Conservation (phyloP, 2,888 invertebrate species). For the Drosophila sordidula region DNA sequence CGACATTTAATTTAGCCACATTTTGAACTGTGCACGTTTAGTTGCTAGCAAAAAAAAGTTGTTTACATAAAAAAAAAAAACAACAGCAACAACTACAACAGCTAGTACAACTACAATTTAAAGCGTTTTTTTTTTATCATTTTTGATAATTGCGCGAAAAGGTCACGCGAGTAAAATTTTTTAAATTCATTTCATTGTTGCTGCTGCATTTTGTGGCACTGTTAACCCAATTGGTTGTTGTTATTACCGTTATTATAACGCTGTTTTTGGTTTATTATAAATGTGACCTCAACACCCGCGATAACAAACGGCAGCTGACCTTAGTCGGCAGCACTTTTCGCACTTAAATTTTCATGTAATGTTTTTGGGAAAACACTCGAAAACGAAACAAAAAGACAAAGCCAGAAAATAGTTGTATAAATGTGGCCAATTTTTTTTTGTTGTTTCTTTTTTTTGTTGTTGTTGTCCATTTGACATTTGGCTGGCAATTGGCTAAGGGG, state of each 20-base stretch:
- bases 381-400: slow-evolving; percentile 31
- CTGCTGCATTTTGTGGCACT: slow-evolving; percentile 47
- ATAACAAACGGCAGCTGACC: slow-evolving; percentile 52
- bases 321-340: slow-evolving; percentile 51
- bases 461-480: slow-evolving; percentile 66
- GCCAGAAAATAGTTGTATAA: slow-evolving; percentile 26
- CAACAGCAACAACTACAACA: slow-evolving; percentile 14
- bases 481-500: slow-evolving; percentile 68
- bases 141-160: slow-evolving; percentile 74
- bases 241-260: slow-evolving; percentile 43
- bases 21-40: slow-evolving; percentile 71
- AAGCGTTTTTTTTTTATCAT: slow-evolving; percentile 34
- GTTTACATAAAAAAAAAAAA: slow-evolving; percentile 50
- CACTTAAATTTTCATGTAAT: slow-evolving; percentile 61
- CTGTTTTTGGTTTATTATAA: slow-evolving; percentile 11
- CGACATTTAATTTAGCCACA: slow-evolving; percentile 77
- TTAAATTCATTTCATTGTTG: slow-evolving; percentile 46
- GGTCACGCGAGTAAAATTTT: slow-evolving; percentile 61
- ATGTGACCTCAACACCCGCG: slow-evolving; percentile 73
- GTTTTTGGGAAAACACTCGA: slow-evolving; percentile 55
- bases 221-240: slow-evolving; percentile 40
- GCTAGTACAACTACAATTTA: slow-evolving; percentile 20
- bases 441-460: not conserved
- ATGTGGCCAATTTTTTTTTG: slow-evolving; percentile 33
- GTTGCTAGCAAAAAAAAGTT: slow-evolving; percentile 54